A percentile compares a stretch with the other conserved stretches of the same genome.
phyloP scores from a whole-genome alignment of 1,140 invertebrate species.

The Ceratina japonica region DNA sequence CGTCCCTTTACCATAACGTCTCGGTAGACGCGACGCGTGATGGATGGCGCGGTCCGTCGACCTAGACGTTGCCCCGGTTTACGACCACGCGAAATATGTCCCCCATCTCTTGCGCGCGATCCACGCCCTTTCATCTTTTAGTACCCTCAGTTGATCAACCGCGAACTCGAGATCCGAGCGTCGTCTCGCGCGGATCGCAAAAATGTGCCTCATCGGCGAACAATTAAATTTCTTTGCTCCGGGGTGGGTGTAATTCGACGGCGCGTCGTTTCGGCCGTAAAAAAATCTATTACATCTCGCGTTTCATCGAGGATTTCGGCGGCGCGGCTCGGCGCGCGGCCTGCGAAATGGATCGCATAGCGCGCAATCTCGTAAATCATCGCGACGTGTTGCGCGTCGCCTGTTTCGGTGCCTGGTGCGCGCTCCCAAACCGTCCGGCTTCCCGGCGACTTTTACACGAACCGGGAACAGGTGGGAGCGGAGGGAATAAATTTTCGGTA shows the following conservation, averaged over 20 bases:
- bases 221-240: neutral
- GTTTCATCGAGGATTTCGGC: neutral
- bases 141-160: neutral
- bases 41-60: constrained; percentile 33
- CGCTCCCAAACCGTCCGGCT: constrained; percentile 2
- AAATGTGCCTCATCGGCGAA: too few species aligned
- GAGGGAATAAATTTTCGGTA: constrained; percentile 15
- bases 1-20: constrained; percentile 17
- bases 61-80: constrained; percentile 39
- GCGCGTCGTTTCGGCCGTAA: neutral
- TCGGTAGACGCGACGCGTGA: constrained; percentile 34
- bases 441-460: constrained; percentile 3
- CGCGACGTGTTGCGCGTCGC: constrained; percentile 22
- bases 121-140: neutral
- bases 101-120: constrained; percentile 20
- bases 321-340: neutral
- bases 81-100: constrained; percentile 45
- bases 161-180: too few species aligned
- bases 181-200: too few species aligned
- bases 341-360: constrained; percentile 6
- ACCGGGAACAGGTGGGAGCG: constrained; percentile 1
- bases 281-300: neutral
- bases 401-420: neutral
- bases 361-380: constrained; percentile 43
- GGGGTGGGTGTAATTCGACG: neutral